These are phyloP conservation scores for Stigmatopora nigra DNA, from an alignment of 2,113 vertebrate species.

Conservation along the genomic window DNA sequence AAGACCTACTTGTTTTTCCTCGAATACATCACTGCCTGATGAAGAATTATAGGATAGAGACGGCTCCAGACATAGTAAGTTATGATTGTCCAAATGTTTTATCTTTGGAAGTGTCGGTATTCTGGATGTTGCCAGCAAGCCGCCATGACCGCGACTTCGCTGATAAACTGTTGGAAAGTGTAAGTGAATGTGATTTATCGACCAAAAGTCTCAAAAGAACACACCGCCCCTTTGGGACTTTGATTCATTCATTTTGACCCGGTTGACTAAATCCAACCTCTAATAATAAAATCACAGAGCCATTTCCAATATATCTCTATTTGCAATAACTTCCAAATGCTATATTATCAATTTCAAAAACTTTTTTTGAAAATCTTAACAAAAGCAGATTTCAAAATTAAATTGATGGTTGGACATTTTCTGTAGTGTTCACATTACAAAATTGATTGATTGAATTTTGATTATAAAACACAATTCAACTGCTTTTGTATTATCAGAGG, in stretches of 20 bases:
- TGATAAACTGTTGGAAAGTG: conserved; percentile 30
- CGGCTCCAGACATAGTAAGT: conserved; percentile 27
- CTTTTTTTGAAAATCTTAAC: too few species aligned
- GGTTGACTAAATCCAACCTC: conserved; percentile 9
- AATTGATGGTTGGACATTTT: too few species aligned
- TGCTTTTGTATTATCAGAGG: neutral
- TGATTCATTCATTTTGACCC: conserved; percentile 26
- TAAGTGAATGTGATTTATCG: conserved; percentile 19
- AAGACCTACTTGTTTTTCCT: conserved; percentile 33
- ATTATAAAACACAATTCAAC: neutral
- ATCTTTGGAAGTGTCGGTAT: conserved; percentile 30
- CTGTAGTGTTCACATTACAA: neutral
- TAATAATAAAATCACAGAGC: conserved; percentile 16
- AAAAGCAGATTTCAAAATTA: too few species aligned
- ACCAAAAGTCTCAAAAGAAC: conserved; percentile 7
- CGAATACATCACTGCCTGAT: conserved; percentile 18
- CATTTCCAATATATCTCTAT: neutral
- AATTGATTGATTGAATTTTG: too few species aligned
- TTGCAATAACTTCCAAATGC: neutral
- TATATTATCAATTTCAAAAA: neutral
- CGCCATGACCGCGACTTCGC: conserved; percentile 12
- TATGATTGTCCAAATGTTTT: conserved; percentile 46
- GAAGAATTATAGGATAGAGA: neutral
- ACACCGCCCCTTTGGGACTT: conserved; percentile 25
- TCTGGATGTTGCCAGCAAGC: conserved; percentile 27